phyloP scores from a whole-genome alignment of 1,140 invertebrate genomes.

The Frieseomelitta varia region DNA sequence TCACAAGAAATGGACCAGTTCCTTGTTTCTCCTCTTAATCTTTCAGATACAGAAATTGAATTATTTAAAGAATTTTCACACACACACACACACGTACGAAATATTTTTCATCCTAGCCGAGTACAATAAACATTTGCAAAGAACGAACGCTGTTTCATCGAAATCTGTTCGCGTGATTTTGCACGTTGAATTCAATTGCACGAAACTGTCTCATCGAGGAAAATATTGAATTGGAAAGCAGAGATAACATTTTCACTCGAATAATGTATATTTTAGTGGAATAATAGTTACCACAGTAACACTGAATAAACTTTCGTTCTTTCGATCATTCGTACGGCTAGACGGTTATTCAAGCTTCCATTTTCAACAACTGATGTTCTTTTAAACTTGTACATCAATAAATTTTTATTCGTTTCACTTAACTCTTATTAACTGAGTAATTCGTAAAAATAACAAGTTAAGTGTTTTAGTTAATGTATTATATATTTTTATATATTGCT shows the following conservation, averaged over 20 bases:
- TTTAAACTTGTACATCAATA: neutral
- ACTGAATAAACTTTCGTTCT: neutral
- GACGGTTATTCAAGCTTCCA: neutral
- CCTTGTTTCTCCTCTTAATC: too few species aligned
- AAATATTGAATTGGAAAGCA: neutral
- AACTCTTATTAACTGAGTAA: too few species aligned
- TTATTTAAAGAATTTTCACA: neutral
- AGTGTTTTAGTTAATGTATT: too few species aligned
- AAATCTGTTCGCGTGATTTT: neutral
- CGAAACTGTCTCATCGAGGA: neutral
- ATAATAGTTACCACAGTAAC: neutral
- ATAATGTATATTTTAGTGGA: neutral
- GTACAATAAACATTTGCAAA: neutral
- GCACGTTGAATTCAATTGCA: neutral
- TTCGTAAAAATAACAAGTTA: too few species aligned
- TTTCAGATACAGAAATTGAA: neutral
- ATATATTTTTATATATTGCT: too few species aligned
- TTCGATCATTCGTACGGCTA: neutral
- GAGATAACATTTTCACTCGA: neutral
- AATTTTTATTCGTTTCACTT: neutral
- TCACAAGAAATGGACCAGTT: too few species aligned
- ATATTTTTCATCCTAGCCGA: neutral
- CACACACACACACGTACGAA: too few species aligned
- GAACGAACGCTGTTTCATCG: neutral
- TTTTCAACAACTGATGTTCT: neutral